Base-by-base conservation (phyloP, 2,888 invertebrate species). In the Liodrosophila aerea region DNA sequence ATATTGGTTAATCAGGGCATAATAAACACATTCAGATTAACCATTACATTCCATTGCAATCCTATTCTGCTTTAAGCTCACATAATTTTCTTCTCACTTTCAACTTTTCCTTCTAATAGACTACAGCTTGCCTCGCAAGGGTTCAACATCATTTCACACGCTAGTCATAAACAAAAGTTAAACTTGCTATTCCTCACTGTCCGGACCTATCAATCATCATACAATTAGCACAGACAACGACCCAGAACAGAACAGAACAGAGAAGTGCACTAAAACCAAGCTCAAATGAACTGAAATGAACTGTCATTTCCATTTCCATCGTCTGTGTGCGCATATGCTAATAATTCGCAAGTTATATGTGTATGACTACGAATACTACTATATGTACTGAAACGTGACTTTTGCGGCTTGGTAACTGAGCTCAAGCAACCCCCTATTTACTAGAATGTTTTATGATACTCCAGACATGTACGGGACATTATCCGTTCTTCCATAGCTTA, bases 361-460 rank as follows among this genome's bases (percentile, higher is more conserved):
- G 31, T 44, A 44, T 27, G 33, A 39, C 29, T 33, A 37, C 29
- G 9, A 27, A 40, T 13, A 12, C 5, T n/a, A 9, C 27, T 9
- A 36, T 30, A 15, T 78, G 64, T 77, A 62, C 41, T 50, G 31
- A 76, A 78, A 78, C 85, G 80, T 82, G 83, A 78, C 66, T 75
- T 78, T 52, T 73, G 62, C 56, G 49, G n/a, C 66, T 56, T 60
- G 37, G 46, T 45, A 58, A 64, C 29, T 59, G 59, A 51, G 30
- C 49, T 22, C 22, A 50, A 47, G 53, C 43, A 54, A 45, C 64
- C 41, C 9, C 41, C 9, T 30, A 46, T 53, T 49, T 65, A 22
- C 53, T 49, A 41, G 41, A 50, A 16, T 31, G 27, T 33, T 58
- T 51, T 68, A 62, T 68, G 50, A 8, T 63, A 51, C 39, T 13